Conservation (phyloP, 1,140 invertebrate genomes). For the Ceratitis capitata region DNA sequence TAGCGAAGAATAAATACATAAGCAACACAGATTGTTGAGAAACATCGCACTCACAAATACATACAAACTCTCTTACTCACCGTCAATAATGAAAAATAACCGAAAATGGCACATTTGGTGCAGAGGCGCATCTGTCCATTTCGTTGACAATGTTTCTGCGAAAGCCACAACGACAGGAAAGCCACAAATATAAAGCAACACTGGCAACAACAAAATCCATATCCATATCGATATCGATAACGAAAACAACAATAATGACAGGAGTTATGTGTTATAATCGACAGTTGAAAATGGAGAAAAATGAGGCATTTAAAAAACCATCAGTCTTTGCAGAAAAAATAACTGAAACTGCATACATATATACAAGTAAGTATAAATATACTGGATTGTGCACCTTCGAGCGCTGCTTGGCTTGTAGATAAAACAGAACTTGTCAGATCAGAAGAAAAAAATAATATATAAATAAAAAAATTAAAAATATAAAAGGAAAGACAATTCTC, state of each 20-base stretch:
- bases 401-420: no score
- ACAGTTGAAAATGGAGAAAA: background rate
- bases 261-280: background rate
- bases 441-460: no score
- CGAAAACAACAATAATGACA: background rate
- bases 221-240: background rate
- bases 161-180: background rate
- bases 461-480: no score
- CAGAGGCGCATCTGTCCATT: background rate
- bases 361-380: background rate
- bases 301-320: background rate
- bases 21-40: background rate
- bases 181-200: background rate
- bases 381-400: no score
- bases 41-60: background rate
- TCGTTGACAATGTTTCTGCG: background rate
- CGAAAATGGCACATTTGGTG: background rate
- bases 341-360: background rate
- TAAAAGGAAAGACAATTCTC: no score
- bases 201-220: background rate
- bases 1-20: background rate
- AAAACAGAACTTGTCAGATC: no score
- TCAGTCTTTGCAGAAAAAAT: background rate
- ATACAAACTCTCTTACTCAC: background rate
- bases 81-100: background rate